Conservation (phyloP, 2,888 invertebrate genomes). For the Electrophaes corylata region DNA sequence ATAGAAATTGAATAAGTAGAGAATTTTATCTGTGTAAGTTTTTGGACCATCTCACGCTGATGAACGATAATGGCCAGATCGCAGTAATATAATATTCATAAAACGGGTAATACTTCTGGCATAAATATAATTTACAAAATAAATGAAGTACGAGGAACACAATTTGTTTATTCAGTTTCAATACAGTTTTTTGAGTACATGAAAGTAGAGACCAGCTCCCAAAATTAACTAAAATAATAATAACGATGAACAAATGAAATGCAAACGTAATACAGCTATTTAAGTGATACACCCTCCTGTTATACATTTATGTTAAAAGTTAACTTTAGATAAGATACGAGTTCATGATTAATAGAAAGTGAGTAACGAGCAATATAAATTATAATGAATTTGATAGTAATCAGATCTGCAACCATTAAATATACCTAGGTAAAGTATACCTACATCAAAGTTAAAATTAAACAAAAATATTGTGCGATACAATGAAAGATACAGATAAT, state of each 20-base stretch:
- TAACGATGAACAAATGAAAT: slow-evolving; percentile 70
- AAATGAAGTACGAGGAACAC: slow-evolving; percentile 60
- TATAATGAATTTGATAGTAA: slow-evolving; percentile 26
- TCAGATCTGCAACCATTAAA: slow-evolving; percentile 43
- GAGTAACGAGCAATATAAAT: slow-evolving; percentile 7
- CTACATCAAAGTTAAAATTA: slow-evolving; percentile 35
- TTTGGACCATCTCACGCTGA: slow-evolving; percentile 57
- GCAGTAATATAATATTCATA: slow-evolving; percentile 11
- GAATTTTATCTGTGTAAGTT: slow-evolving; percentile 61
- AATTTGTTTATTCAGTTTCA: slow-evolving; percentile 57
- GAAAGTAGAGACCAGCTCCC: slow-evolving; percentile 81
- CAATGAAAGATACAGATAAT: slow-evolving; percentile 53
- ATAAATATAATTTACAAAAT: slow-evolving; percentile 47
- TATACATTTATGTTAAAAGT: slow-evolving; percentile 21
- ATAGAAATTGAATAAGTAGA: slow-evolving; percentile 71
- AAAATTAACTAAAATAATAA: slow-evolving; percentile 59
- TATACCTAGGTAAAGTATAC: slow-evolving; percentile 20
- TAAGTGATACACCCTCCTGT: slow-evolving; percentile 57
- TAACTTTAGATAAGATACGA: slow-evolving; percentile 18
- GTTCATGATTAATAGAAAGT: slow-evolving; percentile 17
- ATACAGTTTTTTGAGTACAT: slow-evolving; percentile 78
- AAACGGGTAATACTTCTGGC: slow-evolving; percentile 39
- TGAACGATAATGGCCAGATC: slow-evolving; percentile 44
- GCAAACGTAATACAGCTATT: slow-evolving; percentile 72
- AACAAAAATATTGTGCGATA: slow-evolving; percentile 66